These are phyloP conservation scores for Physella acuta DNA, from an alignment of 1,140 invertebrate species.

Conservation along the genomic window DNA sequence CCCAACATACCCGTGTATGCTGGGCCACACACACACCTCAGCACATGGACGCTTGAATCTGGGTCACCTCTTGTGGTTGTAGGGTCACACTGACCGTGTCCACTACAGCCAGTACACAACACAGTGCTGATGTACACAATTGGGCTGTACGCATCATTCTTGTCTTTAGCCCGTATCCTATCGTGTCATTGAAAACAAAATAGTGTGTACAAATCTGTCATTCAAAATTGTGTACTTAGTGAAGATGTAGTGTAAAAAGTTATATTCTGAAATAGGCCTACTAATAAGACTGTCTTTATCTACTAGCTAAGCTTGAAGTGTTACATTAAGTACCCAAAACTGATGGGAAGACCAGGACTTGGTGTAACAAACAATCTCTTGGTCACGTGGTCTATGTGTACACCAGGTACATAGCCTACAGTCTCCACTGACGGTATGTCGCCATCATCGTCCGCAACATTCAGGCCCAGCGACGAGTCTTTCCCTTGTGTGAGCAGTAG, in stretches of 20 bases:
- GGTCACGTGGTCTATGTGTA: neutral
- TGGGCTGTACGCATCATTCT: neutral
- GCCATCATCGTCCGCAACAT: neutral
- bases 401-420: neutral
- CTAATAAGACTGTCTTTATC: no score
- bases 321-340: neutral
- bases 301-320: no score
- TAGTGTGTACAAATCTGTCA: no score
- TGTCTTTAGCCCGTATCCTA: neutral
- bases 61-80: no score
- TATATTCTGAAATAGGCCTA: no score
- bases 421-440: neutral
- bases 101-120: neutral
- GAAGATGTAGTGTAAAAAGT: no score
- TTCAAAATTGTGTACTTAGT: no score
- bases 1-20: constrained; percentile 3
- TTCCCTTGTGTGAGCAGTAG: neutral
- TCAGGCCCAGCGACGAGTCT: neutral
- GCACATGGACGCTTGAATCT: neutral
- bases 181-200: no score
- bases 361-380: neutral
- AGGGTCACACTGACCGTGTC: neutral
- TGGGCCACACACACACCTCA: neutral
- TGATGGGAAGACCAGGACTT: neutral
- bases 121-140: neutral